Base-by-base conservation (phyloP, 1,140 invertebrate genomes). In the Sarcophaga peregrina region DNA sequence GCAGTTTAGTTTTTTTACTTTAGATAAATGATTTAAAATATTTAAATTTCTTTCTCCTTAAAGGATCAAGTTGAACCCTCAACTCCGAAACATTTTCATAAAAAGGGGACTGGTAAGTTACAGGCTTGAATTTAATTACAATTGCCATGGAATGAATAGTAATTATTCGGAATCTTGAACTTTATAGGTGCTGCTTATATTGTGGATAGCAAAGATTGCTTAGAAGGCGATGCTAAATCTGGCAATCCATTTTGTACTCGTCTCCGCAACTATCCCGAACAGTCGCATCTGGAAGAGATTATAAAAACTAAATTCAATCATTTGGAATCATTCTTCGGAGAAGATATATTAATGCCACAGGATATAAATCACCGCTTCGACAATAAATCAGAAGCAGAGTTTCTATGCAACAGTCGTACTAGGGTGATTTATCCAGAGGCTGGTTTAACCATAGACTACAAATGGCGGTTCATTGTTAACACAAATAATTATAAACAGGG, bases 381-480 rank as follows among this genome's bases (percentile, higher is more conserved):
- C 75, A 82, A 83, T 4, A 86, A 86, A 4, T 75, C 80, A 37
- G 46, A 54, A 17, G 85, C 86, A 73, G 58, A 85, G n/a, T 84
- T 84, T 62, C 54, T 89, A 15, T 90, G 89, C 84, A 78, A 81
- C 11, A 86, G 86, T 45, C 80, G 47, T 0, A n/a, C 75, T 37
- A 46, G 84, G n/a, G 78, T 84, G 5, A 80, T 90, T 68, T 87
- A 86, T 17, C 88, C 89, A 5, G 83, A 89, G 17, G 58, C 74
- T 17, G 88, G 85, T 1, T 62, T 72, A 8, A 84, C 54, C 3
- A 9, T 82, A 45, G 85, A 89, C 75, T 80, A 80, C 3, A 81
- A 85, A 17, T 90, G 89, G 89, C 80, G 86, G 72, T 85, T 86
- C 10, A 88, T 91, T 50, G 85, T 91, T 68, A 90, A 89, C 20